Base-by-base conservation (phyloP, 2,888 invertebrate genomes). In the Metopia argyrocephala region DNA sequence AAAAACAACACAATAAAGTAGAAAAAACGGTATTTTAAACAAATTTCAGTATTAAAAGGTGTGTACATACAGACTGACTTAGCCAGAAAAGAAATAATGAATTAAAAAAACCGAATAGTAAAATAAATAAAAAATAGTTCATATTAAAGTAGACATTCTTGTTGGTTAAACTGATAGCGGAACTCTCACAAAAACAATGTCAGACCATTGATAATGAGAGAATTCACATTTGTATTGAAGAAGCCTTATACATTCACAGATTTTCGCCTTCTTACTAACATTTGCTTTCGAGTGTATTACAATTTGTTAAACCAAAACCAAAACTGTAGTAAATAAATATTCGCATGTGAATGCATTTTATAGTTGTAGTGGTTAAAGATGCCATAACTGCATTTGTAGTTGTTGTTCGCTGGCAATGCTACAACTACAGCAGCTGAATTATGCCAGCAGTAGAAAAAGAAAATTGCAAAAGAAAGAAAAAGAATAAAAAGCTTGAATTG, bases 21-120 rank as follows among this genome's bases (percentile, higher is more conserved):
- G 23, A 28, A 6, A 52, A 28, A 25, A 15, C n/a, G 61, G 57
- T 62, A 64, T 80, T 76, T 76, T 59, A 68, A 79, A 71, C 52
- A 76, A 76, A 62, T 73, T 80, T 71, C 68, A 50, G 59, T 52
- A 54, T 71, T 66, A 50, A 71, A 70, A 64, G 31, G 48, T 21
- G 48, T 31, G 48, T 21, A 57, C 52, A 69, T 25, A 62, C 56
- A 56, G 56, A 64, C 64, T n/a, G n/a, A 69, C 38, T 50, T 54
- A 28, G 4, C 20, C 20, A 48, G 46, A 52, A 52, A 27, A 48
- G 15, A 38, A 31, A 65, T 21, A 18, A 6, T 48, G 15, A 48
- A 31, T 25, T 23, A 25, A 48, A 27, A 64, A 46, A 27, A 1
- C 46, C 18, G 46, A 62, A 20, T 25, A 20, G 20, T 18, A n/a